phyloP scores from a whole-genome alignment of 2,888 invertebrate genomes.

The Amphipoea lucens region DNA sequence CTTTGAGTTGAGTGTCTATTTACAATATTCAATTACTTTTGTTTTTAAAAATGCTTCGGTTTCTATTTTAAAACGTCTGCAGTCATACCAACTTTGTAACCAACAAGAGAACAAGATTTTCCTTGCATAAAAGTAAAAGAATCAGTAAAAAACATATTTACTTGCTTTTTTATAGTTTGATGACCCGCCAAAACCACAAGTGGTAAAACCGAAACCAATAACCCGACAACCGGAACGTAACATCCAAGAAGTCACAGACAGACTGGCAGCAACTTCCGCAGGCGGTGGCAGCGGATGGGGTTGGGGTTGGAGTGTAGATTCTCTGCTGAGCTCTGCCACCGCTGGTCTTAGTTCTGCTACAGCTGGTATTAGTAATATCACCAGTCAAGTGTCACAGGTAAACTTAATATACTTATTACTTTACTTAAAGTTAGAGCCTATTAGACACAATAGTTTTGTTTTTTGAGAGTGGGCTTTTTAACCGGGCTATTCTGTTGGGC shows the following conservation, averaged over 20 bases:
- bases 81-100: background rate
- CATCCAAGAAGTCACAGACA: conserved; percentile 80
- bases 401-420: background rate
- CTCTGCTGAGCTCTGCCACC: conserved; percentile 93
- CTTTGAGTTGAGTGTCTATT: background rate
- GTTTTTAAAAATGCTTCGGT: background rate
- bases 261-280: conserved; percentile 71
- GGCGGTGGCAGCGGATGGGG: conserved; percentile 90
- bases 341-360: conserved; percentile 94
- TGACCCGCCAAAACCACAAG: conserved; percentile 34
- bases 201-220: conserved; percentile 35
- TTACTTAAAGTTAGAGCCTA: background rate
- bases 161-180: background rate
- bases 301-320: conserved; percentile 93
- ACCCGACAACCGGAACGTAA: conserved; percentile 65
- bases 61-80: background rate
- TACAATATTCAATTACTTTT: background rate
- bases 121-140: background rate
- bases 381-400: conserved; percentile 93
- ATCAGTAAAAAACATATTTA: background rate
- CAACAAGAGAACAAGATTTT: background rate
- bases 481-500: background rate
- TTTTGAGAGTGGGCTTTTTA: background rate
- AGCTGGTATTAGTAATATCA: conserved; percentile 94
- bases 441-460: background rate